These are phyloP conservation scores for Bombylius major DNA, from an alignment of 2,888 invertebrate species.

Conservation along the genomic window DNA sequence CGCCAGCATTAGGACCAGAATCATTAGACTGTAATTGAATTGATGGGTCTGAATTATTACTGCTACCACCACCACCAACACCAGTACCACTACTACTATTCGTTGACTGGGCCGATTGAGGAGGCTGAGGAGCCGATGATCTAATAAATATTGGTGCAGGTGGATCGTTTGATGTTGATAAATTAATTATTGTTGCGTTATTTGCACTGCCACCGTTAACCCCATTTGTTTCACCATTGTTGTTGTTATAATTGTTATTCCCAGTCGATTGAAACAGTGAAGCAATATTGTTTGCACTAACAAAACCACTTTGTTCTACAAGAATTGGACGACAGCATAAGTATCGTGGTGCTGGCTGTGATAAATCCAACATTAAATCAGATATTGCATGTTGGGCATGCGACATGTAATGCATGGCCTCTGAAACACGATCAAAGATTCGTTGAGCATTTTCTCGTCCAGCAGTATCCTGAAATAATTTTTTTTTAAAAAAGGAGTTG, in stretches of 20 bases:
- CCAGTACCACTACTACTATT: too few species aligned
- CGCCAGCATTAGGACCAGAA: too few species aligned
- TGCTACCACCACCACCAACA: too few species aligned
- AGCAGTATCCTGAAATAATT: slow-evolving; percentile 29
- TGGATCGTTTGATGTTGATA: neutral
- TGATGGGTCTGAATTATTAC: neutral
- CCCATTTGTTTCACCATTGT: slow-evolving; percentile 2
- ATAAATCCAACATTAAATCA: slow-evolving; percentile 66
- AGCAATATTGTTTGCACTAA: slow-evolving; percentile 31
- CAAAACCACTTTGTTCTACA: slow-evolving; percentile 48
- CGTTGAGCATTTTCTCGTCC: slow-evolving; percentile 46
- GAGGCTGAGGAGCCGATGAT: slow-evolving; percentile 12
- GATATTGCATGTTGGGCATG: slow-evolving; percentile 84
- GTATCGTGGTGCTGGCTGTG: slow-evolving; percentile 52
- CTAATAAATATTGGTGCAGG: neutral
- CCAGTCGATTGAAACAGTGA: slow-evolving; percentile 11
- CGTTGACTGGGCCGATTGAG: slow-evolving; percentile 8
- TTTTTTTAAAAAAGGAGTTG: neutral
- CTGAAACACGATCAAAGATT: slow-evolving; percentile 60
- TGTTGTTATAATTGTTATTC: slow-evolving; percentile 9
- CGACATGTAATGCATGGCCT: slow-evolving; percentile 70
- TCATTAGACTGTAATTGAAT: neutral
- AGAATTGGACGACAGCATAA: slow-evolving; percentile 59
- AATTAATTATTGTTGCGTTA: neutral
- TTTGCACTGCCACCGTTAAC: neutral